Conservation (phyloP, 2,888 invertebrate genomes). For the Netelia melanura region DNA sequence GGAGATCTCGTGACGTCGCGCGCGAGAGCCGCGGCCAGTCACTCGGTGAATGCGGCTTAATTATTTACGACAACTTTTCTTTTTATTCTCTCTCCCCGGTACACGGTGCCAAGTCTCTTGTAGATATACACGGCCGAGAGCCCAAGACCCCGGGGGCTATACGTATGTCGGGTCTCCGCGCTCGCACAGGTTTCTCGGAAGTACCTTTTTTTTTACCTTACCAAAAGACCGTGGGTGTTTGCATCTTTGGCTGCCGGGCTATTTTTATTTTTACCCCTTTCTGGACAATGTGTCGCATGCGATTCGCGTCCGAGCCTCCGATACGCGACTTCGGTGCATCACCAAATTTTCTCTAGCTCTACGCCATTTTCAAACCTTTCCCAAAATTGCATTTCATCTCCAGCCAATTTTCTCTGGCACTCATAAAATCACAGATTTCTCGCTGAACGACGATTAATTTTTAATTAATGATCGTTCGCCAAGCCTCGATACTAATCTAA, state of each 20-base stretch:
- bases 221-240: slow-evolving; percentile 49
- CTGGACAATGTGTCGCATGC: slow-evolving; percentile 21
- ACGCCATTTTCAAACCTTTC: no score
- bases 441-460: neutral
- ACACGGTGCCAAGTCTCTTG: slow-evolving; percentile 49
- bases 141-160: slow-evolving; percentile 13
- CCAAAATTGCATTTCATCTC: no score
- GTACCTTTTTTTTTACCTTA: slow-evolving; percentile 46
- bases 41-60: slow-evolving; percentile 54
- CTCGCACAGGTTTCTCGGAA: slow-evolving; percentile 56
- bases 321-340: no score
- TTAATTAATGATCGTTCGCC: neutral
- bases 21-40: slow-evolving; percentile 36
- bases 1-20: slow-evolving; percentile 40
- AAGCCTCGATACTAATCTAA: neutral
- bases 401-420: no score
- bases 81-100: slow-evolving; percentile 19
- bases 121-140: slow-evolving; percentile 11
- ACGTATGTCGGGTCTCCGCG: slow-evolving; percentile 34
- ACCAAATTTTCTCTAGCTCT: no score
- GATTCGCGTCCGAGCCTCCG: slow-evolving; percentile 33
- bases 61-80: slow-evolving; percentile 51
- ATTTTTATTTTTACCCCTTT: slow-evolving; percentile 16
- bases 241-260: slow-evolving; percentile 46
- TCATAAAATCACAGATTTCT: slow-evolving; percentile 15